phyloP scores from a whole-genome alignment of 37 sponge, comb jelly and placozoan genomes.

The Lycopodina hypogea region DNA sequence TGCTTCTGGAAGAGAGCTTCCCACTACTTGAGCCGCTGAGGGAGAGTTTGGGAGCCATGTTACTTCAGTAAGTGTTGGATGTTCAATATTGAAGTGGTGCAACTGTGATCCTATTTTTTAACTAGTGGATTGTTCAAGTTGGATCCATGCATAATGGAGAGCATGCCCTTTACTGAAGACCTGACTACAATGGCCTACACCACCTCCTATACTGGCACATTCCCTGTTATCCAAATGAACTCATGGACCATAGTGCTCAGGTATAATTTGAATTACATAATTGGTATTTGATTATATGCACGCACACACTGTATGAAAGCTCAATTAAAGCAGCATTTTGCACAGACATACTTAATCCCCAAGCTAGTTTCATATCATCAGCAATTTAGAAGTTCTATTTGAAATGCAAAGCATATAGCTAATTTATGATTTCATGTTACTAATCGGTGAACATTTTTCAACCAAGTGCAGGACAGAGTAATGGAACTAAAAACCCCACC shows the following conservation, averaged over 20 bases:
- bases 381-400: too few relatives aligned
- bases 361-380: too few relatives aligned
- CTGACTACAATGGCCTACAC: constrained; percentile 43
- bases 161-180: constrained; percentile 65
- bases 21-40: constrained; percentile 12
- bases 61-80: constrained; percentile 19
- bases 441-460: too few relatives aligned
- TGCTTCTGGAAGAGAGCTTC: constrained; percentile 10
- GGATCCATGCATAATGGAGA: constrained; percentile 41
- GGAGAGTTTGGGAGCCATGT: not conserved
- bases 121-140: constrained; percentile 18
- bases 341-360: too few relatives aligned
- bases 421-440: too few relatives aligned
- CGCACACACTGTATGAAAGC: too few relatives aligned
- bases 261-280: too few relatives aligned
- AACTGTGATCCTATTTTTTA: not conserved
- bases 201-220: constrained; percentile 40
- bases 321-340: too few relatives aligned
- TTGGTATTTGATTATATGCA: too few relatives aligned
- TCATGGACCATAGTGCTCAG: constrained; percentile 79
- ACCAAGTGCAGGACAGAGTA: too few relatives aligned
- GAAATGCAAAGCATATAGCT: too few relatives aligned
- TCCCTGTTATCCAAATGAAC: constrained; percentile 47
- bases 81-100: not conserved
- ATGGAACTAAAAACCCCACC: too few relatives aligned